Percentiles rank a stretch among this genome's conserved stretches.
These are phyloP conservation scores for Hemicentrotus pulcherrimus DNA, from an alignment of 35 echinoderm and acorn worm genomes.

Conservation along the genomic window DNA sequence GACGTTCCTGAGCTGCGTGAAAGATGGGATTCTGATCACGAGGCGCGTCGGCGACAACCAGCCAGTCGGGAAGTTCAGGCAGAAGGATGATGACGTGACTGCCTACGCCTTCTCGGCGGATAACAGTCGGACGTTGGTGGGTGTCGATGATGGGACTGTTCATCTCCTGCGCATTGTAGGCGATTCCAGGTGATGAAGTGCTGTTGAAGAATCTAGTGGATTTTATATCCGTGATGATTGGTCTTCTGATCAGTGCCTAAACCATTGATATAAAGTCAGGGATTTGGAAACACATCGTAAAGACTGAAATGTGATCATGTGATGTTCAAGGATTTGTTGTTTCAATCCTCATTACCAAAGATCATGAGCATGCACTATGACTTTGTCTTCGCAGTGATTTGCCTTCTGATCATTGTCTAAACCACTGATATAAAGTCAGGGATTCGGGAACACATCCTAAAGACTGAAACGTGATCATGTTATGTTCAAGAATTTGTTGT, in stretches of 20 bases:
- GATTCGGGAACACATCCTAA: too few species aligned
- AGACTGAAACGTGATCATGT: too few species aligned
- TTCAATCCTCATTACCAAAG: too few species aligned
- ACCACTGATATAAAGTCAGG: too few species aligned
- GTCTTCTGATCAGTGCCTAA: too few species aligned
- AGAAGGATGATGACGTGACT: conserved; percentile 46
- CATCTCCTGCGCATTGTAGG: conserved; percentile 49
- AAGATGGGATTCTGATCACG: conserved; percentile 48
- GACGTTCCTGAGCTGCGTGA: conserved; percentile 21
- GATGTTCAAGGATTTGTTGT: too few species aligned
- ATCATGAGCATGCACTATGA: too few species aligned
- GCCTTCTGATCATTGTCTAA: too few species aligned
- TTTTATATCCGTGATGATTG: not conserved
- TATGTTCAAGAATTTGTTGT: too few species aligned
- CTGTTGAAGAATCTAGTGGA: not conserved
- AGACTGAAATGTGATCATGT: too few species aligned
- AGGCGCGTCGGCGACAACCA: conserved; percentile 8
- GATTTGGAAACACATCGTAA: too few species aligned
- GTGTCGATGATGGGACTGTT: conserved; percentile 55
- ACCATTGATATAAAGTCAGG: too few species aligned
- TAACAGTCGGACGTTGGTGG: conserved; percentile 50
- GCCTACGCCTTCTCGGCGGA: conserved; percentile 60
- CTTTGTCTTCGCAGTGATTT: not conserved
- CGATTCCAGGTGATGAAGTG: not conserved
- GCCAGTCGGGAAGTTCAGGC: conserved; percentile 47